Conservation (phyloP, 2,888 invertebrate species). For the Chirona hameri region DNA sequence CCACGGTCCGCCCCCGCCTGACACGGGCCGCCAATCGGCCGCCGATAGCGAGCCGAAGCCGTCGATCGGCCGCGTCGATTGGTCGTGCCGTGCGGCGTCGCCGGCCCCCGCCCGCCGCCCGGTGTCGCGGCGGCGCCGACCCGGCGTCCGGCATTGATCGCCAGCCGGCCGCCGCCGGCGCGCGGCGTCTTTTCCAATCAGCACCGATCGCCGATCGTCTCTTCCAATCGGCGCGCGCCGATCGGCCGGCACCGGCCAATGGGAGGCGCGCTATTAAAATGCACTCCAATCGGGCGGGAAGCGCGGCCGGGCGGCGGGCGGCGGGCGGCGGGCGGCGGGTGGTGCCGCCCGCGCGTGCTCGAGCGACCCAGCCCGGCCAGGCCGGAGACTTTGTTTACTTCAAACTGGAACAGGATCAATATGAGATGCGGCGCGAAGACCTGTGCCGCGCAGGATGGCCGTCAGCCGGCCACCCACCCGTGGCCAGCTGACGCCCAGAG, state of each 20-base stretch:
- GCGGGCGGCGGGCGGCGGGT: not conserved
- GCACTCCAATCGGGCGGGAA: constrained; percentile 10
- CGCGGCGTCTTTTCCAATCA: constrained; percentile 13
- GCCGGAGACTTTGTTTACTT: constrained; percentile 4
- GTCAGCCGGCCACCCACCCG: not conserved
- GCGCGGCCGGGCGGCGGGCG: not conserved
- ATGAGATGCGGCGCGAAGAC: constrained; percentile 1
- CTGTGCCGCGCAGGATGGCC: not conserved
- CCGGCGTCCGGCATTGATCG: not conserved
- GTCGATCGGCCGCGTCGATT: constrained; percentile 23
- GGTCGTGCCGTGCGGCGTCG: not conserved
- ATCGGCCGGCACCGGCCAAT: constrained; percentile 4
- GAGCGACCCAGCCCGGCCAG: not conserved
- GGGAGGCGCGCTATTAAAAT: constrained; percentile 3
- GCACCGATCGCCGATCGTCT: constrained; percentile 6
- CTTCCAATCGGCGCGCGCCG: constrained; percentile 26
- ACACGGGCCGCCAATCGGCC: not conserved
- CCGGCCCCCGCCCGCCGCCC: not conserved
- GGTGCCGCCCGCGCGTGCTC: not conserved
- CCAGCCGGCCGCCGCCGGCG: not conserved
- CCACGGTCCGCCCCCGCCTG: constrained; percentile 9
- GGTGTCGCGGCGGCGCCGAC: not conserved
- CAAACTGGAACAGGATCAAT: constrained; percentile 1
- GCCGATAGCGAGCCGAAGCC: not conserved
- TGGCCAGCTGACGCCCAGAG: not conserved